These are phyloP conservation scores for Delia radicum DNA, from an alignment of 1,140 invertebrate genomes.

Conservation along the genomic window DNA sequence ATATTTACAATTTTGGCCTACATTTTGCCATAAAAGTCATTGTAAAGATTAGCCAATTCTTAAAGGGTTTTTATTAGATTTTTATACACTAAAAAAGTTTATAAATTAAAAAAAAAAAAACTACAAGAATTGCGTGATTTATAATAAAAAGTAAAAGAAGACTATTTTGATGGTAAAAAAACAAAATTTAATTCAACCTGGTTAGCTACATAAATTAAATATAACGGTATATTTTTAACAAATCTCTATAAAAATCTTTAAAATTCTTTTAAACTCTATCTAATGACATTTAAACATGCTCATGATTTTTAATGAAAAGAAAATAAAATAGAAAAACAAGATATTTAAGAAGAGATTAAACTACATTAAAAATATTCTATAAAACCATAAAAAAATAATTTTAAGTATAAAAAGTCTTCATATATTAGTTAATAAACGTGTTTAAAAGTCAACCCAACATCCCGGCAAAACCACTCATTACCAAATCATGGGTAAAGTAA, in stretches of 20 bases:
- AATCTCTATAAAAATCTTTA: neutral
- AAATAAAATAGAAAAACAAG: neutral
- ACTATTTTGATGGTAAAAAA: neutral
- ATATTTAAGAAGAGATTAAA: neutral
- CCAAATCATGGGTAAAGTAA: too few relatives aligned
- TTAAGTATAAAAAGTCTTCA: too few relatives aligned
- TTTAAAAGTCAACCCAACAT: too few relatives aligned
- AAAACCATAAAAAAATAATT: neutral
- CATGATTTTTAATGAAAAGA: neutral
- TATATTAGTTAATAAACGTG: too few relatives aligned
- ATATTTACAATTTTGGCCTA: neutral
- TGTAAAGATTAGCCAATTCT: neutral
- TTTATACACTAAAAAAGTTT: neutral
- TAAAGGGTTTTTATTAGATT: neutral
- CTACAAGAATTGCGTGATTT: slow-evolving; percentile 16
- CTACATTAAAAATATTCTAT: neutral
- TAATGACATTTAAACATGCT: slow-evolving; percentile 1
- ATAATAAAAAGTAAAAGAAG: neutral
- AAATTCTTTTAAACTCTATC: neutral
- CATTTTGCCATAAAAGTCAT: neutral
- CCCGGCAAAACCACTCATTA: too few relatives aligned
- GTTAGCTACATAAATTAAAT: neutral
- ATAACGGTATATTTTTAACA: neutral
- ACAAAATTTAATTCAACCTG: neutral
- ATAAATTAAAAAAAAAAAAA: neutral